These are phyloP conservation scores for Sternarchorhynchus goeldii DNA, from an alignment of 2,797 vertebrate species.

Conservation along the genomic window DNA sequence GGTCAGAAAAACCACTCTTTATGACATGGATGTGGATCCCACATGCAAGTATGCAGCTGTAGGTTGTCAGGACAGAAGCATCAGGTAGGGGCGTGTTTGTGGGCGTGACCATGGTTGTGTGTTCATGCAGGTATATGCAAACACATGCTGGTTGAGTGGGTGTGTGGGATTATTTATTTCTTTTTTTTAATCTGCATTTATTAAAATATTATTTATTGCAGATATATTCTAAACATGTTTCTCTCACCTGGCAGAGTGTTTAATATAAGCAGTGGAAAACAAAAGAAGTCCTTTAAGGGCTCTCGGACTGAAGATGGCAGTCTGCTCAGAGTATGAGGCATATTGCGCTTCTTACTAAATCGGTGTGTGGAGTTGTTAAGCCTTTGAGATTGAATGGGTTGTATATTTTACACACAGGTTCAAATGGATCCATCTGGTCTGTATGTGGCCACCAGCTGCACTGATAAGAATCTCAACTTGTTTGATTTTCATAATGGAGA, in stretches of 20 bases:
- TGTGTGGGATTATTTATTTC: neutral
- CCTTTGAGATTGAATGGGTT: neutral
- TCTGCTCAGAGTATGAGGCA: conserved; percentile 84
- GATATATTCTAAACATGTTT: neutral
- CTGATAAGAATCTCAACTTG: conserved; percentile 93
- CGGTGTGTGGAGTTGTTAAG: neutral
- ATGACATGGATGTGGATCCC: conserved; percentile 92
- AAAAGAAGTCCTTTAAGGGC: conserved; percentile 93
- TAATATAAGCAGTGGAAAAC: conserved; percentile 95
- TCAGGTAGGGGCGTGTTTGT: conserved; percentile 77
- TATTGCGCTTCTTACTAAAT: neutral
- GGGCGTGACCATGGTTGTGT: neutral
- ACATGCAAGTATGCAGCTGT: conserved; percentile 90
- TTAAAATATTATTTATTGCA: neutral
- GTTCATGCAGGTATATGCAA: neutral
- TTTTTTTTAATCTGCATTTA: too few species aligned
- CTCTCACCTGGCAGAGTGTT: conserved; percentile 80
- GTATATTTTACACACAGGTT: conserved; percentile 73
- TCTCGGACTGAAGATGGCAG: conserved; percentile 91
- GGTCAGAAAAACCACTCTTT: conserved; percentile 89
- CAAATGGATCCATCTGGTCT: conserved; percentile 93
- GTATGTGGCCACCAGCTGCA: conserved; percentile 93
- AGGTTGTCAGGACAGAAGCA: conserved; percentile 91
- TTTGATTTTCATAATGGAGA: conserved; percentile 92
- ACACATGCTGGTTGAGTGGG: too few species aligned